Evolutionary conservation across 1,140 invertebrate genomes (phyloP).

Genomic region (Helicoverpa armigera): DNA sequence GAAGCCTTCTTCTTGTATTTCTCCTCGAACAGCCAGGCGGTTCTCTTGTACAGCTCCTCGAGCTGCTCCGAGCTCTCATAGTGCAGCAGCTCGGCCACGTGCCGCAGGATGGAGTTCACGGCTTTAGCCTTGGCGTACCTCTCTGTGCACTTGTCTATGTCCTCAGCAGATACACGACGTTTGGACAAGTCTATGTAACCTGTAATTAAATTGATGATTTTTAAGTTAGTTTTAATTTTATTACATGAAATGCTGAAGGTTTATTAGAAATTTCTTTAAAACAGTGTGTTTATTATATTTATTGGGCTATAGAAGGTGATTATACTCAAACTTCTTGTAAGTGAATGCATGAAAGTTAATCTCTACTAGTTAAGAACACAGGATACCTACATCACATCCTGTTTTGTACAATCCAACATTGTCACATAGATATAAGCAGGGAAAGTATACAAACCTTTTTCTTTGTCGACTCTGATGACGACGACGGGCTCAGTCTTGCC

Average conservation of each 20-base stretch:
- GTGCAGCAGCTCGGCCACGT: constrained; percentile 97
- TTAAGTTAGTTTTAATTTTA: too few species aligned
- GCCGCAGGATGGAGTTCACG: constrained; percentile 98
- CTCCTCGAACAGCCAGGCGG: constrained; percentile 99
- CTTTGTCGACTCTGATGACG: constrained; percentile 99
- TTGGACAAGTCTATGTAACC: constrained; percentile 99
- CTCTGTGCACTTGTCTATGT: constrained; percentile 99
- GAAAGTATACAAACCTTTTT: constrained; percentile 93
- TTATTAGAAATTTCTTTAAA: too few species aligned
- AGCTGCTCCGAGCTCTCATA: constrained; percentile 97
- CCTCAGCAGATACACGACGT: constrained; percentile 98
- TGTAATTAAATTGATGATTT: constrained; percentile 73
- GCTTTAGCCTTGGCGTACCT: constrained; percentile 99
- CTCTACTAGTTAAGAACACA: too few species aligned
- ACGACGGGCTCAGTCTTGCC: constrained; percentile 99
- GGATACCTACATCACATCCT: too few species aligned
- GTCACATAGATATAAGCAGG: background rate
- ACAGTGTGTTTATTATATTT: too few species aligned
- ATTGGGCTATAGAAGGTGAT: too few species aligned
- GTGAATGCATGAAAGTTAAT: too few species aligned
- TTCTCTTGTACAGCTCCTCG: constrained; percentile 98
- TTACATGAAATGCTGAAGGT: too few species aligned
- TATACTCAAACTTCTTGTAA: too few species aligned
- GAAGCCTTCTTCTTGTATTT: constrained; percentile 98
- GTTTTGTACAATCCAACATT: too few species aligned